Conservation (phyloP, 2,113 vertebrate species). For the Odocoileus virginianus region DNA sequence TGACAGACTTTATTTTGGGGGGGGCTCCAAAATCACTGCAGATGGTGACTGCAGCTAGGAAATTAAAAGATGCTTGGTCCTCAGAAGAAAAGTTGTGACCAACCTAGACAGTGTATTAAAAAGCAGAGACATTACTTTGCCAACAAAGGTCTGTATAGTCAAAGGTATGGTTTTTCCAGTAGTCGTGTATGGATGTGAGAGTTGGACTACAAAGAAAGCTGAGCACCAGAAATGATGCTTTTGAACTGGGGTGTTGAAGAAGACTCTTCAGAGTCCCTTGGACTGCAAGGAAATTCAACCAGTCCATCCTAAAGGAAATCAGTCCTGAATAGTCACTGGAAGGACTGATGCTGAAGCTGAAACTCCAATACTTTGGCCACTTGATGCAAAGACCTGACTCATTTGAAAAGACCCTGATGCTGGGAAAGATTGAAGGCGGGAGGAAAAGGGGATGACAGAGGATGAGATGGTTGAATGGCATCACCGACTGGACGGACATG, state of each 20-base stretch:
- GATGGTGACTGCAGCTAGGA: neutral
- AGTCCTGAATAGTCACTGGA: neutral
- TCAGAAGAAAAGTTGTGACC: neutral
- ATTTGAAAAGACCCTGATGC: neutral
- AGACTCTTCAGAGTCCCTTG: neutral
- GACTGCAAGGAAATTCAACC: neutral
- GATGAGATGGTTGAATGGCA: neutral
- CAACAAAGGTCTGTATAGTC: neutral
- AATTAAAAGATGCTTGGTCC: neutral
- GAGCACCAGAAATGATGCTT: fast-evolving
- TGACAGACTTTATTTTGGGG: neutral
- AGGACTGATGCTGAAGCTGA: neutral
- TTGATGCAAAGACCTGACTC: neutral
- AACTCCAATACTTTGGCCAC: neutral
- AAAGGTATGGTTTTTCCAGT: neutral
- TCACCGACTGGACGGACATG: neutral
- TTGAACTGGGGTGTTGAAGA: neutral
- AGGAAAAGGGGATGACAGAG: neutral
- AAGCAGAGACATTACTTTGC: neutral
- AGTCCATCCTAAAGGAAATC: neutral
- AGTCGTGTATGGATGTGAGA: neutral
- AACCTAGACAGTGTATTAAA: neutral
- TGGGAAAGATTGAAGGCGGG: neutral
- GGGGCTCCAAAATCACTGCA: neutral
- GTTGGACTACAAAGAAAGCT: no score